phyloP scores from a whole-genome alignment of 2,888 invertebrate species.

The Rhodophaea formosa region DNA sequence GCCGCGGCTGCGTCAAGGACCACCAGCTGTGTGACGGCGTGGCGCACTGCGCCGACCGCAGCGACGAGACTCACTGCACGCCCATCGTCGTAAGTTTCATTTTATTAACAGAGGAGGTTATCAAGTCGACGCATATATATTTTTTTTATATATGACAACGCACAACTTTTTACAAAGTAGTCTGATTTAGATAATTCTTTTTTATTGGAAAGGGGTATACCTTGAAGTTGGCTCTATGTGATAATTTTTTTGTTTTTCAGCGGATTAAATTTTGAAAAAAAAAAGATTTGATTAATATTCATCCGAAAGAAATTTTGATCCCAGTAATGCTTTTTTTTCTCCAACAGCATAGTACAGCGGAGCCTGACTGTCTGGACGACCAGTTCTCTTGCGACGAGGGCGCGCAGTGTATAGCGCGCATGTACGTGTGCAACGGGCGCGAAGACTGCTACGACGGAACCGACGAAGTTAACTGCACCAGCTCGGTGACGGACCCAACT shows the following conservation, averaged over 20 bases:
- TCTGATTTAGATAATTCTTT: no score
- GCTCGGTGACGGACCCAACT: constrained; percentile 39
- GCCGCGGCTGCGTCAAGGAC: constrained; percentile 83
- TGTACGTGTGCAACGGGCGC: constrained; percentile 84
- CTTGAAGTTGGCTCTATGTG: no score
- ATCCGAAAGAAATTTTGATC: no score
- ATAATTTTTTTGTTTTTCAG: no score
- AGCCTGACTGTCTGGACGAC: constrained; percentile 42
- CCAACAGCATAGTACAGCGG: background rate
- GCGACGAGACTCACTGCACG: constrained; percentile 83
- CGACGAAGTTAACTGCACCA: constrained; percentile 86
- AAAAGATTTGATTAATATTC: no score
- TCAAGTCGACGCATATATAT: no score
- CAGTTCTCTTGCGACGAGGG: constrained; percentile 66
- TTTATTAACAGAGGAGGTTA: no score
- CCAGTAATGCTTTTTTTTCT: no score
- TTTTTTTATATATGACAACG: no score
- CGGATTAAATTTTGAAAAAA: no score
- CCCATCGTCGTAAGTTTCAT: constrained; percentile 8
- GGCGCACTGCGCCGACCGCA: constrained; percentile 84
- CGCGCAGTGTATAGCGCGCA: constrained; percentile 80
- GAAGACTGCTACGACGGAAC: constrained; percentile 87
- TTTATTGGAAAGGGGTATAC: no score
- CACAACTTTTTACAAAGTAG: no score
- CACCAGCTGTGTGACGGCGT: constrained; percentile 88